Evolutionary conservation across 92 coral and sea anemone genomes (phyloP), one percentile per base, ranked within the genome.

Genomic region (Palythoa heliodiscus): DNA sequence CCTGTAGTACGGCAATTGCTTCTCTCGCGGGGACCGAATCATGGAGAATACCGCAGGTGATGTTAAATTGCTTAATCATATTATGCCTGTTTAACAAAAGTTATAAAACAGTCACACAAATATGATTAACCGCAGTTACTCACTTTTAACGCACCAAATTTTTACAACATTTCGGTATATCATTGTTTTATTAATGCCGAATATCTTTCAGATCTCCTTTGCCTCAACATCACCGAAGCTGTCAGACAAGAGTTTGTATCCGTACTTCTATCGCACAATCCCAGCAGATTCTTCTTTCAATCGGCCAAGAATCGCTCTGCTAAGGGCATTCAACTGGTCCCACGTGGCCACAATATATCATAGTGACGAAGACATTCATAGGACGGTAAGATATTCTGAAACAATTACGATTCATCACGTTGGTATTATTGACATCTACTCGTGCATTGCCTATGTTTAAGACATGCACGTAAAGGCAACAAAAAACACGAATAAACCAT

Each of bases 41-140:
- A 8, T 94, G 98, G 98, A 76, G 87, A 63, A 92, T 94, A 83
- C 98, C 98, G 57, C 98, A 94, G 98, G 98, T 94, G 90, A 43
- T 11, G 6, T 13, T 8, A 7, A 20, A 63, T 7, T 63, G 5
- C 2, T 16, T 58, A 4, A 11, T 58, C n/a, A 19, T n/a, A 10
- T 17, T 29, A 29, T 29, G 35, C 1, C 35, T 29, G 1, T 8
- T 20, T 63, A 23, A 4, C 69, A 63, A 63, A 6, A 12, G 61
- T 17, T 17, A 19, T 9, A 17, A 2, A 63, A 23, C 17, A 23
- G 29, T n/a, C 10, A 63, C 19, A 12, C 16, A 12, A 55, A 43
- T 8, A 8, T 43, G 50, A 7, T 43, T 43, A 29, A 29, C 35
- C 35, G 35, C 35, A 29, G 35, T 29, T 29, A 29, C 35, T 29